A percentile compares a stretch with the other conserved stretches of the same genome.
Evolutionary conservation across 2,113 vertebrate genomes (phyloP).

Genomic region (Garra rufa): DNA sequence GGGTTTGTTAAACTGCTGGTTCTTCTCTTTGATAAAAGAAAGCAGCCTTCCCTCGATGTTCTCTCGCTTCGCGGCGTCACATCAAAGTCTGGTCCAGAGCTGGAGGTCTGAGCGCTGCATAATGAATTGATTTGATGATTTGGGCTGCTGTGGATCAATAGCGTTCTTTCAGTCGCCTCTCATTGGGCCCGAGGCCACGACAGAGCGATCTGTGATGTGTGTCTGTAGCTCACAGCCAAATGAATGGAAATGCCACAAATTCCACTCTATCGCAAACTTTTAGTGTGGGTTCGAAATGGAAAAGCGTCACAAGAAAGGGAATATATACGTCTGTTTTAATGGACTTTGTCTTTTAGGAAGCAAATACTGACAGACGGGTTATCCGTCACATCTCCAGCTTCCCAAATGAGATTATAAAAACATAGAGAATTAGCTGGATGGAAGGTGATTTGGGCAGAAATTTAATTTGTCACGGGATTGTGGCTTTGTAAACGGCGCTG

Average conservation of each 20-base stretch:
- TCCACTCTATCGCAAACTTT: constrained; percentile 8
- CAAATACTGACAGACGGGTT: background rate
- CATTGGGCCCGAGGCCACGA: constrained; percentile 42
- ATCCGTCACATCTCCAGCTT: constrained; percentile 7
- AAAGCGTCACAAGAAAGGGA: background rate
- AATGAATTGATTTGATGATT: constrained; percentile 55
- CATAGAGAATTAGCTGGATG: background rate
- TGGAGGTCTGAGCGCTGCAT: constrained; percentile 22
- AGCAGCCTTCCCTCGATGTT: background rate
- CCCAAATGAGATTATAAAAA: constrained; percentile 30
- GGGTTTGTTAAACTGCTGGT: constrained; percentile 25
- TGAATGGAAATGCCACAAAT: constrained; percentile 39
- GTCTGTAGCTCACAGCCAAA: constrained; percentile 11
- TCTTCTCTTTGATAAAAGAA: constrained; percentile 40
- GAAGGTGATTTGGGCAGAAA: constrained; percentile 36
- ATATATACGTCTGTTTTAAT: background rate
- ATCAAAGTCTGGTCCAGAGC: constrained; percentile 44
- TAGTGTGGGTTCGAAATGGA: background rate
- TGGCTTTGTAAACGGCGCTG: constrained; percentile 20
- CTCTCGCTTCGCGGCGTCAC: constrained; percentile 3
- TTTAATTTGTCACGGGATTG: constrained; percentile 29
- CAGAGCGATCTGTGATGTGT: constrained; percentile 28
- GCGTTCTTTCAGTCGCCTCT: constrained; percentile 48
- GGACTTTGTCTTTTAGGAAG: background rate
- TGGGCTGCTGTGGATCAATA: constrained; percentile 39